A percentile compares a stretch with the other conserved stretches of the same genome.
phyloP scores from a whole-genome alignment of 2,888 invertebrate species.

The Pristionchus arcanus region DNA sequence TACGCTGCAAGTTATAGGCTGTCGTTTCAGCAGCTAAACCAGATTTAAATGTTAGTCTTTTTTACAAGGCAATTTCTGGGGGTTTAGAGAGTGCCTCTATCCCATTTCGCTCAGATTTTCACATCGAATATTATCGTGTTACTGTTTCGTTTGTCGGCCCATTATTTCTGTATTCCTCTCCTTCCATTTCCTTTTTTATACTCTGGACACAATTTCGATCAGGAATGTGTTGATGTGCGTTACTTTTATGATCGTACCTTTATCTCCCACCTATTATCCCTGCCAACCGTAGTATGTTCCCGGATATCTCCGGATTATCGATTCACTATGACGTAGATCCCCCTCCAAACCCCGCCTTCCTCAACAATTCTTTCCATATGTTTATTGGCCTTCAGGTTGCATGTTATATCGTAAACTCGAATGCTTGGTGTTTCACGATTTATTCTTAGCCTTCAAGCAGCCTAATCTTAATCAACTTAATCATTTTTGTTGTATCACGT shows the following conservation, averaged over 20 bases:
- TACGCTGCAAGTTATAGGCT: not conserved
- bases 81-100: not conserved
- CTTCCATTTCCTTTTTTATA: not conserved
- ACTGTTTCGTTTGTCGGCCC: constrained; percentile 2
- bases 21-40: constrained; percentile 4
- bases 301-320: constrained; percentile 37
- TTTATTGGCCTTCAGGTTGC: constrained; percentile 4
- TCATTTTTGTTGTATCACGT: not conserved
- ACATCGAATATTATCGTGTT: not conserved
- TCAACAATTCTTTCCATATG: not conserved
- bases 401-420: not conserved
- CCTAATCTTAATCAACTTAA: not conserved
- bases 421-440: not conserved
- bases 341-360: not conserved
- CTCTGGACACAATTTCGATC: constrained; percentile 41
- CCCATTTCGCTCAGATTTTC: not conserved
- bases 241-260: not conserved
- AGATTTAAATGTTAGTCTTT: not conserved
- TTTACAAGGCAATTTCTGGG: not conserved
- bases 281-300: not conserved
- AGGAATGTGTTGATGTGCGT: constrained; percentile 44
- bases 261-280: not conserved
- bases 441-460: not conserved
- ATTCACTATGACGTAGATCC: not conserved
- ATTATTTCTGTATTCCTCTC: constrained; percentile 14